A percentile compares a stretch with the other conserved stretches of the same genome.
These are phyloP conservation scores for Spicauda simplicius DNA, from an alignment of 2,888 invertebrate genomes.

Conservation along the genomic window DNA sequence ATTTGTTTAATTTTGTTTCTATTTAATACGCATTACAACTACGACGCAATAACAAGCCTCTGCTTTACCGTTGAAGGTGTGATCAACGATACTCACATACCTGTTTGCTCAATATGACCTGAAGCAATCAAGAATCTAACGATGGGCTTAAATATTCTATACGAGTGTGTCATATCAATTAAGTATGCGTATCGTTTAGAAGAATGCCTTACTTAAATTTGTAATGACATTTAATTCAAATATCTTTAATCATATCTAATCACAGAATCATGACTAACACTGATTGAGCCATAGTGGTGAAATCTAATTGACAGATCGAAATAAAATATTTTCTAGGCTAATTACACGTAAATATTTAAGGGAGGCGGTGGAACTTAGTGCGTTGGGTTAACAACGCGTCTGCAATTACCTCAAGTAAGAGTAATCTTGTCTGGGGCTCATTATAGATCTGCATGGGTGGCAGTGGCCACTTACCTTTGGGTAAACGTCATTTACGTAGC, in stretches of 20 bases:
- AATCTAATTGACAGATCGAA: not conserved
- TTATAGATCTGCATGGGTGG: no score
- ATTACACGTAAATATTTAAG: no score
- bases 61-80: constrained; percentile 24
- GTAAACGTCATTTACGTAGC: no score
- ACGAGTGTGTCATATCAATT: not conserved
- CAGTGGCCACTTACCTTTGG: no score
- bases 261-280: not conserved
- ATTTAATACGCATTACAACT: constrained; percentile 19
- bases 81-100: constrained; percentile 20
- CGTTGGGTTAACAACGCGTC: no score
- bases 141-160: not conserved
- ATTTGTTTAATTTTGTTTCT: constrained; percentile 11
- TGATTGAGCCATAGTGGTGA: constrained; percentile 1
- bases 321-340: not conserved
- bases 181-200: not conserved
- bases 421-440: no score
- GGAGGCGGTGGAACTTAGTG: no score
- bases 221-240: not conserved
- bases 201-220: not conserved
- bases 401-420: no score
- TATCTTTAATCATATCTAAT: constrained; percentile 3
- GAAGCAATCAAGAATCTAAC: constrained; percentile 12
- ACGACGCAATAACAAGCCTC: constrained; percentile 19
- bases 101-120: not conserved